These are phyloP conservation scores for Phania funesta DNA, from an alignment of 2,888 invertebrate species.

Conservation along the genomic window DNA sequence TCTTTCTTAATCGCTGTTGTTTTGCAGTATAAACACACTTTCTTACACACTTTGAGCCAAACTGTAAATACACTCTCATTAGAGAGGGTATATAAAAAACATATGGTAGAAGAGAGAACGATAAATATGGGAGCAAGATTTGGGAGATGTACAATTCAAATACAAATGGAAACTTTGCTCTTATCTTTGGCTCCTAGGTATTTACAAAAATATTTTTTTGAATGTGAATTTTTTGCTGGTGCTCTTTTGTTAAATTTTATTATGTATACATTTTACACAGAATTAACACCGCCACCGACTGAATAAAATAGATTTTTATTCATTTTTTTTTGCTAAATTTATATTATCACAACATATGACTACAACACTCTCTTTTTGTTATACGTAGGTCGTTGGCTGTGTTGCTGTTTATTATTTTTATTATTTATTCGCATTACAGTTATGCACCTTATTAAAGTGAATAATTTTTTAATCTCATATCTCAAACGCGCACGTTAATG, in stretches of 20 bases:
- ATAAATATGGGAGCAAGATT: background rate
- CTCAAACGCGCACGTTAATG: constrained; percentile 24
- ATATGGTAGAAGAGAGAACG: background rate
- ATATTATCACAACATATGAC: constrained; percentile 15
- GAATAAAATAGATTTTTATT: background rate
- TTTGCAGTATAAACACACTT: background rate
- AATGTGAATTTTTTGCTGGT: background rate
- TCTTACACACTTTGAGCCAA: background rate
- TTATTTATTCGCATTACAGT: background rate
- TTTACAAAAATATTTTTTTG: background rate
- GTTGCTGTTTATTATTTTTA: background rate
- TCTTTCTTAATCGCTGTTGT: background rate
- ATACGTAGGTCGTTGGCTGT: constrained; percentile 23
- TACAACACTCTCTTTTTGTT: constrained; percentile 6
- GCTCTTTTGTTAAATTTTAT: background rate
- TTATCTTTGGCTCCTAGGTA: constrained; percentile 20
- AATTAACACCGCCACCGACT: background rate
- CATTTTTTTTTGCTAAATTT: background rate
- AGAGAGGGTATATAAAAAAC: background rate
- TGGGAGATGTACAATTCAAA: constrained; percentile 1
- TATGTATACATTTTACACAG: background rate
- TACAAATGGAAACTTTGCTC: constrained; percentile 4
- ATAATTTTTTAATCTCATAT: constrained; percentile 20
- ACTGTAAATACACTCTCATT: background rate
- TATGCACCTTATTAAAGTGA: background rate